Evolutionary conservation across 2,888 invertebrate genomes (phyloP), one percentile per base, ranked within the genome.

Genomic region (Altica lythri): DNA sequence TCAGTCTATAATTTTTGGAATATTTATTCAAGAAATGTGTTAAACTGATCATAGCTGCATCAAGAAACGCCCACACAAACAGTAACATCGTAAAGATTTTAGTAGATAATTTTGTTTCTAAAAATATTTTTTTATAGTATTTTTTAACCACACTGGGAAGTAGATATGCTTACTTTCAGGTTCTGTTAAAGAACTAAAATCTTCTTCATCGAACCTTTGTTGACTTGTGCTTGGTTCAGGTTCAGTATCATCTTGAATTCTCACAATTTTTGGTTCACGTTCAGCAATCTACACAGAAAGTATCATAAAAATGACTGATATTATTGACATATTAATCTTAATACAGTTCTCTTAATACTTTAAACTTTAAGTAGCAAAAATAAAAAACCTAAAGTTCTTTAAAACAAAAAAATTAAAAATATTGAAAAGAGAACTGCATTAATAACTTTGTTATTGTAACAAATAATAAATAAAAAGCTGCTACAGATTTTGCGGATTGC

Each of bases 1-100:
- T 94, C 73, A 95, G 95, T 70, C 98, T 85, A 77, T 97, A 97
- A 76, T 98, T 96, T 48, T 90, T 83, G 0, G 98, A 98, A 68
- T 92, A 87, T 66, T 83, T 84, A 79, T 97, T 94, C 52, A 97
- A 79, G 66, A 89, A 85, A 48, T 84, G 83, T 1, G 94, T 95
- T 45, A 92, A 71, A 14, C 92, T 90, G 46, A 93, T 88, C 74
- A 96, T 82, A 4, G 85, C 73, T 67, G 92, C 91, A 61, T 86
- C 86, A 49, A 92, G 74, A 66, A 95, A 86, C 13, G 86, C 86
- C 80, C 83, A 83, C 13, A 81, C 70, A 67, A 88, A 85, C 62
- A 84, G 75, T 48, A 83, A 68, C 64, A 78, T 78, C 12, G 79
- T 78, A 9, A 78, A 74, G 44, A 86, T 45, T 58, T 84, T 83